Base-by-base conservation (phyloP, 1,140 invertebrate species). In the Pachypeltis micranthus region DNA sequence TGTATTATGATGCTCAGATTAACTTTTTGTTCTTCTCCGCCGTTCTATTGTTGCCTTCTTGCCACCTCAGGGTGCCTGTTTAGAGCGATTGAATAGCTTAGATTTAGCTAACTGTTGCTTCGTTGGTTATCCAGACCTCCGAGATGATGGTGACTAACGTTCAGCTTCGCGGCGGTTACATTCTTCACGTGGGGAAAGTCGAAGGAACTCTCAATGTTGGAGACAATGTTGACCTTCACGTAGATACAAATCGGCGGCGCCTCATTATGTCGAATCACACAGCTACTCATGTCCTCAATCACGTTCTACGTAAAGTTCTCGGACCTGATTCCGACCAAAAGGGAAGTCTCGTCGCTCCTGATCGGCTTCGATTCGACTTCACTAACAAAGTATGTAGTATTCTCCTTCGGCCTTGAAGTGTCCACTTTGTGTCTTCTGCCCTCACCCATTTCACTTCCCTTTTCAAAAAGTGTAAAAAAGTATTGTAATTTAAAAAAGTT, bases 201-300 rank as follows among this genome's bases (percentile, higher is more conserved):
- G 91, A 93, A 77, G 95, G 95, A 21, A 81, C 73, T 0, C 74
- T 99, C 10, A 83, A 80, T 70, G 84, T 95, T 59, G 94, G 94
- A 1, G 96, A 99, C 77, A 81, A 82, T 71, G 77, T 99, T 7
- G 78, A 82, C 60, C 76, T 96, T 16, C 81, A 87, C 65, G 81
- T 99, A 64, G 95, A 99, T 76, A 83, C 83, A 59, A 80, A 85
- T 67, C 81, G 94, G 63, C 79, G 95, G 72, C 81, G 87, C 68
- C 75, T 90, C 3, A 81, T 98, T 24, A 99, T 99, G 97, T 96
- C 91, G 70, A 99, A 99, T 77, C 97, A 99, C 71, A 99, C 96
- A 24, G 97, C 92, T 25, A 99, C 97, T 0, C 97, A 99, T 77
- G 84, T 95, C 55, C 78, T 99, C 0, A 99, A 99, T 79, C 93